Evolutionary conservation across 2,797 vertebrate genomes (phyloP), one percentile per base, ranked within the genome.

Genomic region (Iguana delicatissima): DNA sequence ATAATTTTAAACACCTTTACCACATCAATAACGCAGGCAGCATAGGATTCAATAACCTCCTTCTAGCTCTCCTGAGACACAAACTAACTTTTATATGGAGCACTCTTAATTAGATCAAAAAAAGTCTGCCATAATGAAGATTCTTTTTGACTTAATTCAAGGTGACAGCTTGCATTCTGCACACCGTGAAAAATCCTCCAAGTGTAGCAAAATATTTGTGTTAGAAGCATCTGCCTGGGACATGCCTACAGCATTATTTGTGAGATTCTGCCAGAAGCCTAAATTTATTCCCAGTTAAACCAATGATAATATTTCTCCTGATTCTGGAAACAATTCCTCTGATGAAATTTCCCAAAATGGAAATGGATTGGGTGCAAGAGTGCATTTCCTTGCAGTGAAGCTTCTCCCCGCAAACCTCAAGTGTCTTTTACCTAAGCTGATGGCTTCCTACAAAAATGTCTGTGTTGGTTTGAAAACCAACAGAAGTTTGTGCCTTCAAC

Each of bases 111-210:
- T 52, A 86, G 6, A 85, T 46, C 52, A 89, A n/a, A 89, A 88
- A 86, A 86, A 87, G 46, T 86, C 14, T 83, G 82, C 73, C 35
- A 16, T 87, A 82, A 89, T 79, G 50, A 86, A 91, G 88, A 86
- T 83, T 86, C 50, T 35, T 92, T 92, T 82, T 83, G 80, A 86
- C 24, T 77, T 89, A 92, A 92, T 83, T 86, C 88, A 87, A 77
- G 52, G 72, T 79, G 84, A 89, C 91, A 89, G 72, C 26, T 86
- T 91, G 84, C 32, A 32, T 89, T 93, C 92, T 35, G 3, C 4
- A 14, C 35, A 84, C 72, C 8, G 0, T 20, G 64, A 1, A 55
- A 82, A 88, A 89, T 0, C 0, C 89, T 86, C 0, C 74, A 73
- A 87, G 38, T 52, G 38, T 2, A 84, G 82, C 50, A 80, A 89